phyloP scores from a whole-genome alignment of 2,888 invertebrate genomes.

The Falcaria lacertinaria region DNA sequence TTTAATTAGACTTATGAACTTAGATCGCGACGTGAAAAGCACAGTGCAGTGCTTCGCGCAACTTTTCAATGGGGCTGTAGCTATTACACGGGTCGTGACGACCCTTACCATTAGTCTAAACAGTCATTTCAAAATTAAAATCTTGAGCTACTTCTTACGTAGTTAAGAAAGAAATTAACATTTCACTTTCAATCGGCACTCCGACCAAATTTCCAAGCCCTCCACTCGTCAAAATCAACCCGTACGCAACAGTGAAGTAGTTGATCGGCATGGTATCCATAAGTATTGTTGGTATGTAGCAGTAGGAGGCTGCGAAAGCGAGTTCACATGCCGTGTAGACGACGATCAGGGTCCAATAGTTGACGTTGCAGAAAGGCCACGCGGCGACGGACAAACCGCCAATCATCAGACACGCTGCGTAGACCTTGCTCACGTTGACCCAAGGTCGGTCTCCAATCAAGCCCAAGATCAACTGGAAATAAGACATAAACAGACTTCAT shows the following conservation, averaged over 20 bases:
- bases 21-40: no score
- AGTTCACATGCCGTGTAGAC: conserved; percentile 88
- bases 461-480: conserved; percentile 85
- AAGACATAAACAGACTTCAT: no score
- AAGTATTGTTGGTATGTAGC: conserved; percentile 93
- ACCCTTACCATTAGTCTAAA: no score
- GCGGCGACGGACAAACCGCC: conserved; percentile 81
- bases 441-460: conserved; percentile 93
- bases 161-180: no score
- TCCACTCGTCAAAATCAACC: conserved; percentile 91
- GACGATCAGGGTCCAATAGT: conserved; percentile 66
- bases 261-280: conserved; percentile 94
- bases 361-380: conserved; percentile 78
- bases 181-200: conserved; percentile 92
- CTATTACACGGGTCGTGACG: no score
- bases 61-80: no score
- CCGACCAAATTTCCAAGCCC: conserved; percentile 96
- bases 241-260: conserved; percentile 95
- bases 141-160: no score
- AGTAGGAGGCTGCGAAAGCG: conserved; percentile 94
- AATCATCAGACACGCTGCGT: conserved; percentile 86
- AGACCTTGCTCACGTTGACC: conserved; percentile 90
- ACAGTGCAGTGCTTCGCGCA: no score
- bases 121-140: no score
- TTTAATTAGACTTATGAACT: no score